Evolutionary conservation across 2,797 vertebrate species (phyloP).

Genomic region (Phrynocephalus guinanensis): DNA sequence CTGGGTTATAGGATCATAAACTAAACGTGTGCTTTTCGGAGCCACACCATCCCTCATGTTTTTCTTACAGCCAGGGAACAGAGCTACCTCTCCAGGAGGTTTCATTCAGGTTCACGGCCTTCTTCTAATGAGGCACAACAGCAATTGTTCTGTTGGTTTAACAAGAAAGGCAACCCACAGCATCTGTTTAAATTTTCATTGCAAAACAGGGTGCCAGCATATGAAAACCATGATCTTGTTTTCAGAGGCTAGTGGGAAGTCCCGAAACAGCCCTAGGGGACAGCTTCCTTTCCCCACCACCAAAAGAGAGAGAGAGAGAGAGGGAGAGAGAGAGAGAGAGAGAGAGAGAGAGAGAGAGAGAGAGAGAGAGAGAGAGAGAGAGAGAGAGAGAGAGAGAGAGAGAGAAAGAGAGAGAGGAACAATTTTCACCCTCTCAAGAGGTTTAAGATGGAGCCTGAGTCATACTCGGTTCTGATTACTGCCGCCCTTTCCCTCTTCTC

Average conservation of each 20-base stretch:
- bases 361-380: background rate
- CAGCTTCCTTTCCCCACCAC: background rate
- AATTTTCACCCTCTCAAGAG: slow-evolving; percentile 14
- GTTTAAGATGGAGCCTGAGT: slow-evolving; percentile 3
- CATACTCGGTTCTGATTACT: slow-evolving; percentile 15
- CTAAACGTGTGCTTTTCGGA: no score
- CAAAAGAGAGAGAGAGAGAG: background rate
- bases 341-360: no score
- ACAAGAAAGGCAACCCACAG: background rate
- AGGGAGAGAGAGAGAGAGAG: background rate
- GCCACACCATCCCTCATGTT: background rate
- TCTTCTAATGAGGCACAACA: background rate
- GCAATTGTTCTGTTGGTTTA: background rate
- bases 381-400: background rate
- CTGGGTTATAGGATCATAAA: no score
- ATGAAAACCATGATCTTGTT: background rate
- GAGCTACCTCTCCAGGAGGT: background rate
- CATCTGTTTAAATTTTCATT: background rate
- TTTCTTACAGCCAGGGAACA: background rate
- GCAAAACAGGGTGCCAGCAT: background rate
- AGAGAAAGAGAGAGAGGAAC: background rate
- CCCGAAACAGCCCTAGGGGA: background rate
- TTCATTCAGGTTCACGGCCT: background rate
- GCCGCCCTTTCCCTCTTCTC: background rate
- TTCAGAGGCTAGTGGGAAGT: background rate